These are phyloP conservation scores for Clinocottus analis DNA, from an alignment of 2,113 vertebrate genomes.

Conservation along the genomic window DNA sequence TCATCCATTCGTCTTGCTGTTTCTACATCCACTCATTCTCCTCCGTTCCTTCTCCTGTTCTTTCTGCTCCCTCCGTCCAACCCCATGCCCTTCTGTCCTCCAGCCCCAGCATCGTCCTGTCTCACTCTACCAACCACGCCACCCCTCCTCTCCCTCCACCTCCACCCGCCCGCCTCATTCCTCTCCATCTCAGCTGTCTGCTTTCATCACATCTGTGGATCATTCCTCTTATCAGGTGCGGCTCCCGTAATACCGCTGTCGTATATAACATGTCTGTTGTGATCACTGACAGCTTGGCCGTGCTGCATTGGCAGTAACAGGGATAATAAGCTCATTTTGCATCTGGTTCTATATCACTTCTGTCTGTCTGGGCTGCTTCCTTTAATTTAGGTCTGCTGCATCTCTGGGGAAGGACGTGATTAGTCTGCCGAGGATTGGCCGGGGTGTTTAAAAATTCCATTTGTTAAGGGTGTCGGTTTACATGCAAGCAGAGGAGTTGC, in stretches of 20 bases:
- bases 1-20: conserved; percentile 31
- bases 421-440: conserved; percentile 66
- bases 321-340: conserved; percentile 77
- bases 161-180: background rate
- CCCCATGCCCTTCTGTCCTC: too few relatives aligned
- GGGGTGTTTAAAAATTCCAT: conserved; percentile 76
- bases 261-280: conserved; percentile 75
- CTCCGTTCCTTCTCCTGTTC: background rate
- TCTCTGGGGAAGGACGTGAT: conserved; percentile 67
- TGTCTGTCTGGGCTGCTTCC: conserved; percentile 65
- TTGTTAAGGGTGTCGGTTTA: conserved; percentile 59
- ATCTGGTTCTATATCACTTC: conserved; percentile 63
- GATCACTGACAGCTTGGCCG: conserved; percentile 69
- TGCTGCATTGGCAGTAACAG: conserved; percentile 61
- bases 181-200: conserved; percentile 65
- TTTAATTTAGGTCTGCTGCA: conserved; percentile 66
- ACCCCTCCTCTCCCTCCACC: background rate
- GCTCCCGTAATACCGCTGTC: conserved; percentile 47
- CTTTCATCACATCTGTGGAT: conserved; percentile 66
- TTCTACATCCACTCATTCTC: conserved; percentile 9
- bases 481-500: conserved; percentile 33
- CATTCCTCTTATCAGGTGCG: conserved; percentile 59
- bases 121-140: conserved; percentile 1
- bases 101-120: too few relatives aligned
- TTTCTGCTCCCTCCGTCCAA: background rate